These are phyloP conservation scores for Fabriciana adippe DNA, from an alignment of 2,888 invertebrate species.

Conservation along the genomic window DNA sequence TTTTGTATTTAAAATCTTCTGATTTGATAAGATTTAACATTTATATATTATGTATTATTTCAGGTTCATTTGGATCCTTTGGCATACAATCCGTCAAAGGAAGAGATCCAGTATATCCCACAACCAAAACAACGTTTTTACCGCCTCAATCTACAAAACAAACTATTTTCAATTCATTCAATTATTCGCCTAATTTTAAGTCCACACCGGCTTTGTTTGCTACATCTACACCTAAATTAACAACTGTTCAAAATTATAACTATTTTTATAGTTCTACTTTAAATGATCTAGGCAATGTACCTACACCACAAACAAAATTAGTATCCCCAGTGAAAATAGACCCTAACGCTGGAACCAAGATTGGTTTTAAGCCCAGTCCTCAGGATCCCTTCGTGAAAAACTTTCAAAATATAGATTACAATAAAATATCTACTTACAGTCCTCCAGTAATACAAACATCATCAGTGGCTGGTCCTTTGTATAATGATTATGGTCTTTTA, in stretches of 20 bases:
- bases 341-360: conserved; percentile 62
- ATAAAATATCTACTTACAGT: conserved; percentile 71
- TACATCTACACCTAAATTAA: conserved; percentile 63
- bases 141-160: conserved; percentile 70
- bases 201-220: conserved; percentile 59
- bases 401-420: conserved; percentile 54
- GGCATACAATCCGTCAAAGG: conserved; percentile 82
- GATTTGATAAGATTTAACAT: neutral
- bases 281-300: conserved; percentile 66
- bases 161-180: conserved; percentile 69
- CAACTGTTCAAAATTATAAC: conserved; percentile 59
- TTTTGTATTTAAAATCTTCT: neutral
- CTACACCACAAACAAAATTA: conserved; percentile 74
- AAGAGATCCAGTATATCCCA: conserved; percentile 69
- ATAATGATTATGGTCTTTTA: conserved; percentile 48
- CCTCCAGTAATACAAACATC: conserved; percentile 61
- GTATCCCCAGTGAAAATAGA: conserved; percentile 65
- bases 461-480: conserved; percentile 57
- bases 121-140: conserved; percentile 68
- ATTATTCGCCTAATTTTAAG: conserved; percentile 65
- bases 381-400: conserved; percentile 72
- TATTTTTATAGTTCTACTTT: conserved; percentile 64
- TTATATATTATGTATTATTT: conserved; percentile 39
- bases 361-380: conserved; percentile 71
- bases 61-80: conserved; percentile 83